A percentile compares a stretch with the other conserved stretches of the same genome.
phyloP scores from a whole-genome alignment of 2,888 invertebrate genomes.

The Calliopum simillimum region DNA sequence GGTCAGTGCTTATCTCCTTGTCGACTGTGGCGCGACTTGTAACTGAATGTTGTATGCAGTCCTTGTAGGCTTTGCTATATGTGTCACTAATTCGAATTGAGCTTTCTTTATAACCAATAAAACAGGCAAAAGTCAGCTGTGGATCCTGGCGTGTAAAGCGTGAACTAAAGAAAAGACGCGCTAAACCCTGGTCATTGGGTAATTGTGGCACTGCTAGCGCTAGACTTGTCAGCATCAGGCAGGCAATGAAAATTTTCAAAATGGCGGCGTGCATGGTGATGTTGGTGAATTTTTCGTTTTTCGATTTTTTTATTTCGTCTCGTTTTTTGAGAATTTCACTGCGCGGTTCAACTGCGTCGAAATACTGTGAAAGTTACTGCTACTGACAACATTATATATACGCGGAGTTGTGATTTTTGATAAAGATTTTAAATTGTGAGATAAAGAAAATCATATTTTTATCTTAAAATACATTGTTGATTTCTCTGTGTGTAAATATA shows the following conservation, averaged over 20 bases:
- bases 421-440: no score
- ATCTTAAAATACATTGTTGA: no score
- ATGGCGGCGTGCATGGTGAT: neutral
- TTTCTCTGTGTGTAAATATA: no score
- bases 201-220: constrained; percentile 22
- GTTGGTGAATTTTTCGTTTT: neutral
- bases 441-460: no score
- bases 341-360: no score
- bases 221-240: constrained; percentile 36
- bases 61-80: constrained; percentile 52
- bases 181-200: constrained; percentile 51
- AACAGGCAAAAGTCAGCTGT: constrained; percentile 53
- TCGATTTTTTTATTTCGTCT: neutral
- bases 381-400: no score
- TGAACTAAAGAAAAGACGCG: constrained; percentile 54
- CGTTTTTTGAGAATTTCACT: neutral
- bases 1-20: constrained; percentile 48
- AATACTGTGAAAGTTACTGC: no score
- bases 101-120: constrained; percentile 55
- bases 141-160: constrained; percentile 53
- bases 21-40: constrained; percentile 52
- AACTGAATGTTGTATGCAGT: constrained; percentile 47
- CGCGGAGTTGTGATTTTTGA: no score
- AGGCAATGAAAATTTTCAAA: constrained; percentile 9
- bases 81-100: constrained; percentile 51